Evolutionary conservation across 2,797 vertebrate genomes (phyloP).

Genomic region (Lemur catta): DNA sequence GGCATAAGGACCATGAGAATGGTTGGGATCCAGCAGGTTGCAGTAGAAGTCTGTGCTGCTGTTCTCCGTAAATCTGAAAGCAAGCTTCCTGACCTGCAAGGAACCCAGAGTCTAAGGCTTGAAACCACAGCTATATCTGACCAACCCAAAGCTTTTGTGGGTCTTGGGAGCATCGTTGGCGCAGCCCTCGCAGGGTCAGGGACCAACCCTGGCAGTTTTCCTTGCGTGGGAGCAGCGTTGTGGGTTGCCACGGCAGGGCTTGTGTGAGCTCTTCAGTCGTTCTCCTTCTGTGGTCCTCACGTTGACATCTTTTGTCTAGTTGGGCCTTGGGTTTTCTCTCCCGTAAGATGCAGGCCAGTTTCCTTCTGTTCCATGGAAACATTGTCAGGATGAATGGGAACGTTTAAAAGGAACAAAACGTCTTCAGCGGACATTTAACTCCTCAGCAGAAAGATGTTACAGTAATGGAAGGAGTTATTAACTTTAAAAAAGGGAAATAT

Average conservation of each 20-base stretch:
- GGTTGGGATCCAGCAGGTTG: not conserved
- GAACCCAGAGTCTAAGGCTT: not conserved
- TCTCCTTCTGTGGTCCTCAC: rapidly evolving
- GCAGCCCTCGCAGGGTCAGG: not conserved
- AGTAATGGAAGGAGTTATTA: not conserved
- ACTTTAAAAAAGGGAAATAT: not conserved
- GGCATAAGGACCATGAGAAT: not conserved
- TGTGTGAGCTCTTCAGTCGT: rapidly evolving
- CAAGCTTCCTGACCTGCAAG: not conserved
- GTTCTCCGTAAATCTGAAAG: not conserved
- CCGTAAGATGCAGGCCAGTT: not conserved
- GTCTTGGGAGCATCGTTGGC: not conserved
- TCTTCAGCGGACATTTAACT: not conserved
- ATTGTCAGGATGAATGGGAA: not conserved
- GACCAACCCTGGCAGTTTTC: not conserved
- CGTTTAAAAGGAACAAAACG: not conserved
- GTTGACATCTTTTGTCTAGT: not conserved
- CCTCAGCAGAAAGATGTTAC: not conserved
- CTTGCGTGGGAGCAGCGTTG: rapidly evolving
- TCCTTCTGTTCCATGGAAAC: not conserved
- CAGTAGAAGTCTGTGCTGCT: not conserved
- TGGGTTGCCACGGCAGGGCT: not conserved
- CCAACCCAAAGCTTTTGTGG: not conserved
- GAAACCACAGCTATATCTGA: not conserved
- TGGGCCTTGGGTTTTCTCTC: not conserved